These are phyloP conservation scores for Drosophila borealis DNA, from an alignment of 2,888 invertebrate genomes.

Conservation along the genomic window DNA sequence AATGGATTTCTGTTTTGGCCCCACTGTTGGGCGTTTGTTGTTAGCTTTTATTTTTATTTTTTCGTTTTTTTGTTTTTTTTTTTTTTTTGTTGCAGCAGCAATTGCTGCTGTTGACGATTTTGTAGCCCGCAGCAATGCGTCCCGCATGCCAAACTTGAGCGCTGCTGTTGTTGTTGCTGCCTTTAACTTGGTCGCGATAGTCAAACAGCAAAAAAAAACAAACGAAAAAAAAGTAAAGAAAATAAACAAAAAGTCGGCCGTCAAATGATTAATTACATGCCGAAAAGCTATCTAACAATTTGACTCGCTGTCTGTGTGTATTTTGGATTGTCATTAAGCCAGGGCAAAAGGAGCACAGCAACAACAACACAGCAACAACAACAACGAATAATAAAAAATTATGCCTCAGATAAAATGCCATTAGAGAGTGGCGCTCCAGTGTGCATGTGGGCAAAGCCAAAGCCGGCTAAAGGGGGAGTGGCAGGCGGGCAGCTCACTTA, in stretches of 20 bases:
- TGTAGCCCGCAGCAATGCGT: conserved; percentile 67
- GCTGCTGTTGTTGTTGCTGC: conserved; percentile 13
- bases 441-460: conserved; percentile 29
- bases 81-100: conserved; percentile 30
- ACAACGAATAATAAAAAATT: conserved; percentile 78
- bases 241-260: conserved; percentile 47
- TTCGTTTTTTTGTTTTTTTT: not conserved
- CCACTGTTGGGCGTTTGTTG: conserved; percentile 12
- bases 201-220: conserved; percentile 14
- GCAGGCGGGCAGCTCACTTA: conserved; percentile 60
- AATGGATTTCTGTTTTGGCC: conserved; percentile 63
- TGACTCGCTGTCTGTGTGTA: conserved; percentile 70
- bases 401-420: conserved; percentile 82
- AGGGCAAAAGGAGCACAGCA: conserved; percentile 43
- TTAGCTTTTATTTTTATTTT: conserved; percentile 8
- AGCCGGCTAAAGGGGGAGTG: not conserved
- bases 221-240: conserved; percentile 14
- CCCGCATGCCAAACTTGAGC: conserved; percentile 58
- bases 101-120: conserved; percentile 32
- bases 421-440: conserved; percentile 67
- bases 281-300: conserved; percentile 81
- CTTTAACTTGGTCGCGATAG: conserved; percentile 40
- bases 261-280: conserved; percentile 79
- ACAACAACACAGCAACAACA: conserved; percentile 27
- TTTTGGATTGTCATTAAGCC: conserved; percentile 77